A percentile compares a stretch with the other conserved stretches of the same genome.
These are phyloP conservation scores for Dicerorhinus sumatrensis DNA, from an alignment of 2,113 vertebrate species.

Conservation along the genomic window DNA sequence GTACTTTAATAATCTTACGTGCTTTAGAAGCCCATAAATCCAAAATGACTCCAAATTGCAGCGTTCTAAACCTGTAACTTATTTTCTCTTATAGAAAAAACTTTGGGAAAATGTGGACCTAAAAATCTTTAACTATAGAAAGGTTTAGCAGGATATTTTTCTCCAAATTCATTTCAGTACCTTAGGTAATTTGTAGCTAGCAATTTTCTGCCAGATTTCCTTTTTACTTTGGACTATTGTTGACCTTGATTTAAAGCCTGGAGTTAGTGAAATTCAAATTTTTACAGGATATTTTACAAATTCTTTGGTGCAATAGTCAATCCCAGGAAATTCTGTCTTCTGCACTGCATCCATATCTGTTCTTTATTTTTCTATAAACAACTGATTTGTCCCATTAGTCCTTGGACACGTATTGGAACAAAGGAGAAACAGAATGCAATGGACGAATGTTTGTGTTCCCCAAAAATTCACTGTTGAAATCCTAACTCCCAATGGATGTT, in stretches of 20 bases:
- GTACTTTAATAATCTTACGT: slow-evolving; percentile 51
- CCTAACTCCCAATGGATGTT: background rate
- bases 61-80: slow-evolving; percentile 66
- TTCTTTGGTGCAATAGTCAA: slow-evolving; percentile 14
- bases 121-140: slow-evolving; percentile 35
- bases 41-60: slow-evolving; percentile 14
- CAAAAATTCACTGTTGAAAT: background rate
- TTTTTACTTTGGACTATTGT: slow-evolving; percentile 64
- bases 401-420: background rate
- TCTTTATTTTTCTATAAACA: slow-evolving; percentile 34
- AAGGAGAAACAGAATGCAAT: background rate
- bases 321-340: slow-evolving; percentile 59
- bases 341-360: background rate
- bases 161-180: slow-evolving; percentile 54
- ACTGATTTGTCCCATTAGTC: slow-evolving; percentile 1
- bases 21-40: background rate
- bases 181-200: slow-evolving; percentile 37
- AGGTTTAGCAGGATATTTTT: slow-evolving; percentile 33
- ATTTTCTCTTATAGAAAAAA: slow-evolving; percentile 62
- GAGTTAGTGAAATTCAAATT: slow-evolving; percentile 60
- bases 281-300: slow-evolving; percentile 60
- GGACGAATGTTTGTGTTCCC: background rate
- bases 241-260: slow-evolving; percentile 58
- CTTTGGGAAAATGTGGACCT: slow-evolving; percentile 49
- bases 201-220: slow-evolving; percentile 69